These are phyloP conservation scores for Drosophila sp. DNA, from an alignment of 1,140 invertebrate genomes.

Conservation along the genomic window DNA sequence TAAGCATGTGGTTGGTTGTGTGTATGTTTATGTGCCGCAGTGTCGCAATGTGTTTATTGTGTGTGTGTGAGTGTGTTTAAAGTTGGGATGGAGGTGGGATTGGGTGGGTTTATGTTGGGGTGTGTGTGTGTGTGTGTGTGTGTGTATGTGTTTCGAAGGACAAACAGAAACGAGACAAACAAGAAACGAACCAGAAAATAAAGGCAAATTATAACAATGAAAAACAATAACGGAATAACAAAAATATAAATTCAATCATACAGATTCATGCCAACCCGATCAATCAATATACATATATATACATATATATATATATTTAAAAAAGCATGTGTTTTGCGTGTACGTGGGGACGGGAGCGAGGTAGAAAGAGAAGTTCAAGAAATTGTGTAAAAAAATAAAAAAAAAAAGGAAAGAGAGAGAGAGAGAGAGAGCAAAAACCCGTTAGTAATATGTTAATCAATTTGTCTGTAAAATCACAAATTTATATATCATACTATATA, in stretches of 20 bases:
- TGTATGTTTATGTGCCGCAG: slow-evolving; percentile 73
- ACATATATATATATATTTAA: neutral
- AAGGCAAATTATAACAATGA: slow-evolving; percentile 51
- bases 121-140: slow-evolving; percentile 29
- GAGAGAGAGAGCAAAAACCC: neutral
- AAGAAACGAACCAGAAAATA: slow-evolving; percentile 40
- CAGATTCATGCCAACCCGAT: slow-evolving; percentile 5
- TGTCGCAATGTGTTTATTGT: slow-evolving; percentile 77
- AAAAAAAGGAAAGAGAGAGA: neutral
- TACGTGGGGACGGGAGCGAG: neutral
- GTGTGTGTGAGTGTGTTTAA: slow-evolving; percentile 71
- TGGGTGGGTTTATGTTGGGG: neutral
- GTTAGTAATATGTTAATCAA: slow-evolving; percentile 1
- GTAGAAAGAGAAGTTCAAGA: neutral
- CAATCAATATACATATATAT: neutral
- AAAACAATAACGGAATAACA: slow-evolving; percentile 27
- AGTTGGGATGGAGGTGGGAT: slow-evolving; percentile 67
- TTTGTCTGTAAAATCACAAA: neutral
- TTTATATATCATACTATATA: neutral
- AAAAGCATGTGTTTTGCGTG: slow-evolving; percentile 3
- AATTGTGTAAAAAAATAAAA: neutral
- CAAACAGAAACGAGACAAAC: slow-evolving; percentile 32
- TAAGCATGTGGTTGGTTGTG: slow-evolving; percentile 85
- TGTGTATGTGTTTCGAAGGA: slow-evolving; percentile 85
- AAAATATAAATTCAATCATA: neutral